Base-by-base conservation (phyloP, 2,113 vertebrate genomes). In the Regulus satrapa region DNA sequence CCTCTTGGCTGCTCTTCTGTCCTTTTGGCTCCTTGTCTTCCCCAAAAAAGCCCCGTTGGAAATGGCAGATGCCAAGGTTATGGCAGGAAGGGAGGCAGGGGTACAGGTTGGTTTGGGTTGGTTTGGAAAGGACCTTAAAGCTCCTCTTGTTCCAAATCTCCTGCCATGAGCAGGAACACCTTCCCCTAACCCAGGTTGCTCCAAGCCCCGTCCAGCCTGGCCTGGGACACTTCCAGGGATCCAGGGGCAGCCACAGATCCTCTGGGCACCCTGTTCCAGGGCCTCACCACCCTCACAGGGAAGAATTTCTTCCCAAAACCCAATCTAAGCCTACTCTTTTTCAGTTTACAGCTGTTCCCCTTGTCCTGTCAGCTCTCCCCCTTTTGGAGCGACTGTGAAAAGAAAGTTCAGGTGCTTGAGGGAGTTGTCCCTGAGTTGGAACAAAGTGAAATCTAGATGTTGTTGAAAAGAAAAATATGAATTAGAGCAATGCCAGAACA, bases 201-300 rank as follows among this genome's bases (percentile, higher is more conserved):
- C 62, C 72, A 32, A 29, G 8, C 18, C 7, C 7, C 0, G 0
- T 51, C 86, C 86, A 81, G 0, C 18, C 59, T 24, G 43, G 38
- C n/a, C 29, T 67, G 40, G 54, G 29, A 2, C 29, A 43, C 16
- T 81, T 5, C 45, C 59, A 79, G 31, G 71, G 13, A 45, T 85
- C 11, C 34, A 68, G 38, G 48, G 3, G 4, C 25, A 69, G 0
- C 24, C 80, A 67, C 49, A 48, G 56, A 34, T 71, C 1, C 16
- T 59, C 32, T 66, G 76, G 10, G 7, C 3, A 45, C 0, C 21
- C 32, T 52, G 32, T 51, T 15, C 36, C 40, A 14, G 10, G 24
- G 19, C 16, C 17, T 67, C 3, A 1, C 13, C 45, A 29, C 38
- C n/a, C 19, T 89, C 68, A 9, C n/a, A 54, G 46, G 6, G 46